Evolutionary conservation across 2,888 invertebrate genomes (phyloP).

Genomic region (Eubasilissa splendida): DNA sequence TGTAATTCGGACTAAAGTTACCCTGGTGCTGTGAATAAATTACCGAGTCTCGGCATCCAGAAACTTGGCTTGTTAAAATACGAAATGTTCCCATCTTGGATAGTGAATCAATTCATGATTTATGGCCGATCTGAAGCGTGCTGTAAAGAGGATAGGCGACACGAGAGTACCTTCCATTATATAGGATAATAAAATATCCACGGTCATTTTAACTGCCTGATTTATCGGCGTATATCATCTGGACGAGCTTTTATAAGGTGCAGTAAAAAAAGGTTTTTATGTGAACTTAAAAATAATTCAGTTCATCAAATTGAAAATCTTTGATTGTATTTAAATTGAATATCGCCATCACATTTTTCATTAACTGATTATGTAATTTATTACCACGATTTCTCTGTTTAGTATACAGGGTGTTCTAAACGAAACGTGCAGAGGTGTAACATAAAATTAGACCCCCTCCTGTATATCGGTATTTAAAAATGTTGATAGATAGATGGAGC

Average conservation of each 20-base stretch:
- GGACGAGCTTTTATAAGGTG: slow-evolving; percentile 6
- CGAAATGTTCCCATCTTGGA: slow-evolving; percentile 3
- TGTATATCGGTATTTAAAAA: too few relatives aligned
- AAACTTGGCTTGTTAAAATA: slow-evolving; percentile 1
- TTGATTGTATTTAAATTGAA: not conserved
- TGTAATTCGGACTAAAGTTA: not conserved
- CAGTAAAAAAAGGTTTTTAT: slow-evolving; percentile 7
- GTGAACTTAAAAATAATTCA: slow-evolving; percentile 3
- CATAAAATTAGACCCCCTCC: too few relatives aligned
- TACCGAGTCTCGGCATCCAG: not conserved
- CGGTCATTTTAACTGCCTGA: slow-evolving; percentile 8
- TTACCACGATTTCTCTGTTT: too few relatives aligned
- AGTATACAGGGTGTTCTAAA: too few relatives aligned
- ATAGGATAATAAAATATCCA: slow-evolving; percentile 24
- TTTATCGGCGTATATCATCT: slow-evolving; percentile 10
- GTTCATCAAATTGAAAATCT: not conserved
- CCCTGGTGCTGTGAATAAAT: not conserved
- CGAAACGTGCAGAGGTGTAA: too few relatives aligned
- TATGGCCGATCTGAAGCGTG: slow-evolving; percentile 9
- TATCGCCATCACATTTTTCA: too few relatives aligned
- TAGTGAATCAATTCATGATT: slow-evolving; percentile 27
- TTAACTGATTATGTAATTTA: too few relatives aligned
- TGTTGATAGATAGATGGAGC: too few relatives aligned
- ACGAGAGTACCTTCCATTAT: slow-evolving; percentile 17
- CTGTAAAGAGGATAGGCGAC: slow-evolving; percentile 10